phyloP scores from a whole-genome alignment of 2,888 invertebrate species.

The Agelastica alni region DNA sequence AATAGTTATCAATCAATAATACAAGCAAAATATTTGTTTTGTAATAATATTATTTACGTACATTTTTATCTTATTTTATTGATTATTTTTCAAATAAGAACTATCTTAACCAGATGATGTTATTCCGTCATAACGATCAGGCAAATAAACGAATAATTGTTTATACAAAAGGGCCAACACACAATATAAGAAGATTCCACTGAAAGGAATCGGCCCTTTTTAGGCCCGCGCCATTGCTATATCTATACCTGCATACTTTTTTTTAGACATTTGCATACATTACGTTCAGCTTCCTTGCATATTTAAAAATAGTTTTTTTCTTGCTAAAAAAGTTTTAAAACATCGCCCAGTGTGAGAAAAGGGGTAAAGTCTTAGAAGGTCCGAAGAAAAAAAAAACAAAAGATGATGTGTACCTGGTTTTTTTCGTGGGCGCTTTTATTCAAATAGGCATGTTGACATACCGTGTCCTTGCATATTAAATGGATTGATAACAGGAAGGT shows the following conservation, averaged over 20 bases:
- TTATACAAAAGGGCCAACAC: conserved; percentile 7
- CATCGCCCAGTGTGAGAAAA: conserved; percentile 52
- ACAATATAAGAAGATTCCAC: conserved; percentile 7
- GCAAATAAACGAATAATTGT: conserved; percentile 18
- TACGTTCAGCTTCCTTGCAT: conserved; percentile 37
- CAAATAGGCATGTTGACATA: conserved; percentile 52
- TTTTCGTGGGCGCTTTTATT: conserved; percentile 54
- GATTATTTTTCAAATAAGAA: no score
- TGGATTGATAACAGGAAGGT: conserved; percentile 46
- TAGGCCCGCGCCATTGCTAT: background rate
- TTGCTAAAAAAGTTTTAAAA: conserved; percentile 37
- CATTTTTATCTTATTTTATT: no score
- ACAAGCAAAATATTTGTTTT: no score
- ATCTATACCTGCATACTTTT: conserved; percentile 44
- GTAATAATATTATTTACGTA: no score
- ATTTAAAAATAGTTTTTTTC: conserved; percentile 50
- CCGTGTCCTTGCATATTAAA: conserved; percentile 58
- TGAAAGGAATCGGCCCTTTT: conserved; percentile 16
- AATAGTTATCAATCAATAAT: no score
- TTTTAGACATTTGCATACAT: conserved; percentile 36
- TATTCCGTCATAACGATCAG: conserved; percentile 11
- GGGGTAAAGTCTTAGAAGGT: conserved; percentile 47
- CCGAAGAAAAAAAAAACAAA: conserved; percentile 47
- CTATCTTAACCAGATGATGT: no score
- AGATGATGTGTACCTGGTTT: conserved; percentile 54